Conservation (phyloP, 2,888 invertebrate species). For the Cerastis leucographa region DNA sequence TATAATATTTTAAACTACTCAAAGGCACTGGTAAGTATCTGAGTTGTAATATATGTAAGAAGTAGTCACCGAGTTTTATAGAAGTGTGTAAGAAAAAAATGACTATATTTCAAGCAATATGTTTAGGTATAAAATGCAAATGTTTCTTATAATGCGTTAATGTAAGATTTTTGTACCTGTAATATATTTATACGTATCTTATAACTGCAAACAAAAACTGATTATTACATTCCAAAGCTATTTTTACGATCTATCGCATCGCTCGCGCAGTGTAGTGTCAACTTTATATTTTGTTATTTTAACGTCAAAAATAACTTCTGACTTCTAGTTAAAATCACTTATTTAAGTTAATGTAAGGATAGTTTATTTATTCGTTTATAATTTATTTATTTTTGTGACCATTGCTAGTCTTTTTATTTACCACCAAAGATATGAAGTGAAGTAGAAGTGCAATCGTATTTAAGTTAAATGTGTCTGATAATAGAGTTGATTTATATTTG, state of each 20-base stretch:
- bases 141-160: slow-evolving; percentile 21
- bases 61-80: slow-evolving; percentile 28
- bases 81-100: slow-evolving; percentile 20
- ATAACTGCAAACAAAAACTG: slow-evolving; percentile 11
- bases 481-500: slow-evolving; percentile 26
- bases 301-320: slow-evolving; percentile 33
- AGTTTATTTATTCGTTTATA: slow-evolving; percentile 50
- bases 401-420: slow-evolving; percentile 70
- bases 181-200: slow-evolving; percentile 35
- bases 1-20: slow-evolving; percentile 40
- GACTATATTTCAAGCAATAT: slow-evolving; percentile 48
- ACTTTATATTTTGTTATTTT: slow-evolving; percentile 40
- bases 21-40: slow-evolving; percentile 25
- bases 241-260: slow-evolving; percentile 29
- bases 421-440: slow-evolving; percentile 74
- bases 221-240: slow-evolving; percentile 38
- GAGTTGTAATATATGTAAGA: slow-evolving; percentile 26
- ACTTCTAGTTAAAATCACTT: slow-evolving; percentile 52
- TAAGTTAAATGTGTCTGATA: slow-evolving; percentile 27
- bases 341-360: slow-evolving; percentile 61
- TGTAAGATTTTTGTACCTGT: slow-evolving; percentile 52
- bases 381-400: slow-evolving; percentile 69
- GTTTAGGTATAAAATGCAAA: slow-evolving; percentile 24
- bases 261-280: slow-evolving; percentile 51
- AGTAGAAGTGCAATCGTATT: slow-evolving; percentile 57